Percentiles rank a stretch among this genome's conserved stretches.
Conservation (phyloP, 2,797 vertebrate species). For the Valencia hispanica region DNA sequence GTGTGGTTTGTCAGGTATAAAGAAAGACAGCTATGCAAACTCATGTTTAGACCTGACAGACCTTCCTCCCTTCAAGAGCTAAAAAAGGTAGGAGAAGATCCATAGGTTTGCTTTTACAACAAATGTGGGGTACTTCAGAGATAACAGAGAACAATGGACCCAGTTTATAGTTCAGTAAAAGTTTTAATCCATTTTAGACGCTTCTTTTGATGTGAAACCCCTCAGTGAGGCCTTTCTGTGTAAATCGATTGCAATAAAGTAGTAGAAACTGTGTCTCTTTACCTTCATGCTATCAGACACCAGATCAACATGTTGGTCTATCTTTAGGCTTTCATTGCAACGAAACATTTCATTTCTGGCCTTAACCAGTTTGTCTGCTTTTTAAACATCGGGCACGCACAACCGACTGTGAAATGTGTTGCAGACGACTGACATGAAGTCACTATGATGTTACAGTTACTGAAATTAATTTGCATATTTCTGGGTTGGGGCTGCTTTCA, state of each 20-base stretch:
- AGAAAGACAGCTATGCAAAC: conserved; percentile 20
- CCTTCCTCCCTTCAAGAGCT: conserved; percentile 16
- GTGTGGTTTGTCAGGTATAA: conserved; percentile 36
- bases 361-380: conserved; percentile 38
- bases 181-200: not conserved
- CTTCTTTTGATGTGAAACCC: not conserved
- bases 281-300: not conserved
- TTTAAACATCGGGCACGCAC: not conserved
- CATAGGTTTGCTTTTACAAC: not conserved
- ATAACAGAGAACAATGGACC: not conserved
- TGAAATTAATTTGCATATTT: not conserved
- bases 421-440: conserved; percentile 1
- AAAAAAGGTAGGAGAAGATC: conserved; percentile 45
- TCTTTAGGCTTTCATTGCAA: too few relatives aligned
- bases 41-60: conserved; percentile 62
- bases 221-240: not conserved
- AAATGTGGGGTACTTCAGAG: not conserved
- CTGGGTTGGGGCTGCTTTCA: not conserved
- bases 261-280: not conserved
- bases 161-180: not conserved
- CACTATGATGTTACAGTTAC: not conserved
- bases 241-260: not conserved
- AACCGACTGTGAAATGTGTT: not conserved
- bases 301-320: not conserved
- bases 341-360: not conserved